These are phyloP conservation scores for Gadopsis bispinosus DNA, from an alignment of 2,797 vertebrate species.

Conservation along the genomic window DNA sequence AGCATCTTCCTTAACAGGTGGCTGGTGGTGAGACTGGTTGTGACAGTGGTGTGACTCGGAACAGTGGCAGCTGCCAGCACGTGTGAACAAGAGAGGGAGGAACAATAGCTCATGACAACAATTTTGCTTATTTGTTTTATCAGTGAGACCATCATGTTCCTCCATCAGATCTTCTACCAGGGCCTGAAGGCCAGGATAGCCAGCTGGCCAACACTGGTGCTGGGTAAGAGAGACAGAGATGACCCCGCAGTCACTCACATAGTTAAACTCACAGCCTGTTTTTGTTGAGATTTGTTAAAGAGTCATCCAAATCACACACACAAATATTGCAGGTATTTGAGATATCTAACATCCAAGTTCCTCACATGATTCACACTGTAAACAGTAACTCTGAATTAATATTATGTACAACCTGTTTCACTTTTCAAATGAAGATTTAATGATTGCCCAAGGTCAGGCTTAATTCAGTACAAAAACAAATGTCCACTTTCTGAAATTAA, in stretches of 20 bases:
- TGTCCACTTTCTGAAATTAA: background rate
- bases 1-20: conserved; percentile 99
- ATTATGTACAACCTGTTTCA: background rate
- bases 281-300: background rate
- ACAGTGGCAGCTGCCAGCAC: background rate
- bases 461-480: background rate
- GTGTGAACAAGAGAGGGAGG: conserved; percentile 6
- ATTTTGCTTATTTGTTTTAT: conserved; percentile 67
- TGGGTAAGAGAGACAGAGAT: conserved; percentile 87
- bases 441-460: background rate
- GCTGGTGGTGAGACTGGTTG: conserved; percentile 33
- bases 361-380: background rate
- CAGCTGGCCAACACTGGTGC: conserved; percentile 97
- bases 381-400: background rate
- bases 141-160: conserved; percentile 99
- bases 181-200: conserved; percentile 97
- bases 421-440: background rate
- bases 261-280: background rate
- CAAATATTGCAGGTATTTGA: background rate
- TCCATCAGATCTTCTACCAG: conserved; percentile 99
- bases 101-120: conserved; percentile 12
- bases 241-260: background rate
- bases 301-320: background rate
- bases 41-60: conserved; percentile 9
- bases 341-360: too few relatives aligned